A percentile compares a stretch with the other conserved stretches of the same genome.
These are phyloP conservation scores for Sciaenops ocellatus DNA, from an alignment of 2,797 vertebrate species.

Conservation along the genomic window DNA sequence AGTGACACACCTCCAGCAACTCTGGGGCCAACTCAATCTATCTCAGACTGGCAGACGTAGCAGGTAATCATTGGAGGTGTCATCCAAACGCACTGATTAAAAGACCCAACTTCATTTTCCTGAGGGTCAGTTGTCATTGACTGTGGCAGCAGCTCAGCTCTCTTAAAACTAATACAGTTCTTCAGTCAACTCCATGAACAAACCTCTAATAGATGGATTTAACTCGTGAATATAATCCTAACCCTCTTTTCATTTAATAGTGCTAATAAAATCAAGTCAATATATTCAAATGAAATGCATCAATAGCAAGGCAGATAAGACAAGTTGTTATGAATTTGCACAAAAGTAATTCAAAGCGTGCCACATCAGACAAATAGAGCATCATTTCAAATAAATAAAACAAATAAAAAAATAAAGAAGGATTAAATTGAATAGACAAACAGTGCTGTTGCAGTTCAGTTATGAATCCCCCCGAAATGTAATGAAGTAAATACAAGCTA, in stretches of 20 bases:
- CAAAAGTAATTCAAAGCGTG: not conserved
- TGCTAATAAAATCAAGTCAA: not conserved
- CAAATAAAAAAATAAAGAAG: not conserved
- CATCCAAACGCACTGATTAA: conserved; percentile 77
- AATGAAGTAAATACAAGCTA: not conserved
- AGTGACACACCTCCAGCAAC: conserved; percentile 63
- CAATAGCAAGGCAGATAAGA: not conserved
- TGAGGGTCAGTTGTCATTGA: conserved; percentile 71
- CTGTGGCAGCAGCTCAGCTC: conserved; percentile 51
- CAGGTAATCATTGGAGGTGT: conserved; percentile 80
- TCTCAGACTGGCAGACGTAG: conserved; percentile 74
- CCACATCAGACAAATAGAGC: not conserved
- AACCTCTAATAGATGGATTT: not conserved
- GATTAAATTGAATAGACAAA: not conserved
- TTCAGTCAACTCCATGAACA: not conserved
- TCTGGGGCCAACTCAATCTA: conserved; percentile 69
- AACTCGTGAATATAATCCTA: not conserved
- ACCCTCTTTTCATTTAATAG: not conserved
- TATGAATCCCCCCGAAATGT: not conserved
- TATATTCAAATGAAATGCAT: not conserved
- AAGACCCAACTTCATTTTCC: conserved; percentile 79
- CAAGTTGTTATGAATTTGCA: not conserved
- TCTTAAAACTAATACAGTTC: conserved; percentile 16
- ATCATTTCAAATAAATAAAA: not conserved
- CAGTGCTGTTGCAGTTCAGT: not conserved